Evolutionary conservation across 1,140 invertebrate genomes (phyloP).

Genomic region (silkworm (Bombyx mori)): ASM3026992v2 NC_085120.1:10577501-10578000

Average conservation of each 20-base stretch:
- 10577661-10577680: background rate
- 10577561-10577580: too few relatives aligned
- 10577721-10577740: background rate
- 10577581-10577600: slow-evolving; percentile 9
- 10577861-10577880: slow-evolving; percentile 5
- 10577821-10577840: background rate
- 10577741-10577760: background rate
- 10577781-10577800: background rate
- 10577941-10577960: background rate
- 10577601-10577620: slow-evolving; percentile 4
- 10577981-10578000: slow-evolving; percentile 1
- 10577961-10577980: background rate
- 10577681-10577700: background rate
- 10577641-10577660: background rate
- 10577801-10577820: background rate
- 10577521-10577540: too few relatives aligned
- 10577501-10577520: too few relatives aligned
- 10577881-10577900: background rate
- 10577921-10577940: background rate
- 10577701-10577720: background rate
- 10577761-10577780: background rate
- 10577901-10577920: background rate
- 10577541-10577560: too few relatives aligned
- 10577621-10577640: background rate
- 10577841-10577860: background rate